Base-by-base conservation (phyloP, 2,888 invertebrate species). In the Linnaemya tessellans region DNA sequence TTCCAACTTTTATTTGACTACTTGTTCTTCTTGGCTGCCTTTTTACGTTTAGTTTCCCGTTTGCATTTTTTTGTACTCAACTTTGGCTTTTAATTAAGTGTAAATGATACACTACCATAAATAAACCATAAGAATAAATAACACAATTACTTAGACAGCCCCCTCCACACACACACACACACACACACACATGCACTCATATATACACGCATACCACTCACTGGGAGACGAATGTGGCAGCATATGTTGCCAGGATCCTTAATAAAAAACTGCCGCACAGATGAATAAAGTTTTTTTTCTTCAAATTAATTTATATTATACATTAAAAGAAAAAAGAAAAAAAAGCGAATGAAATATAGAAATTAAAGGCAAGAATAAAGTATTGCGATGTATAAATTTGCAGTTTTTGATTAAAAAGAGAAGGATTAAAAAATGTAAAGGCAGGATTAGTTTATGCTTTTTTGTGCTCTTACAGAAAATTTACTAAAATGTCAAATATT, bases 61-160 rank as follows among this genome's bases (percentile, higher is more conserved):
- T n/a, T 18, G 30, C 5, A 30, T 54, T 11, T 62, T 78, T 49
- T 78, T 49, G 62, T 71, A 71, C 71, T 80, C 71, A 85, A 82
- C 85, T 85, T 85, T 85, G 79, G 85, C 85, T 82, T 85, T 85
- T 85, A 85, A 85, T 85, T 85, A 85, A 85, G 85, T 85, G 85
- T 85, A 85, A 85, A 85, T 85, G 82, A 85, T 85, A 85, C 82
- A 75, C 85, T 82, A 56, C 85, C 85, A 85, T 85, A 85, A 85
- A 85, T 85, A 85, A 79, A 79, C 82, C 70, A 79, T 82, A 75
- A 75, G 67, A 70, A 82, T 83, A 83, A 83, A 83, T 82, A 80
- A 80, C 74, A 65, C 56, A 73, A 25, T 62, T 65, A 73, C 73
- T 65, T 73, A 67, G 41, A 38, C 46, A 68, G n/a, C n/a, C 22